A percentile compares a stretch with the other conserved stretches of the same genome.
phyloP scores from a whole-genome alignment of 2,113 vertebrate species.

The Calyptomena viridis region DNA sequence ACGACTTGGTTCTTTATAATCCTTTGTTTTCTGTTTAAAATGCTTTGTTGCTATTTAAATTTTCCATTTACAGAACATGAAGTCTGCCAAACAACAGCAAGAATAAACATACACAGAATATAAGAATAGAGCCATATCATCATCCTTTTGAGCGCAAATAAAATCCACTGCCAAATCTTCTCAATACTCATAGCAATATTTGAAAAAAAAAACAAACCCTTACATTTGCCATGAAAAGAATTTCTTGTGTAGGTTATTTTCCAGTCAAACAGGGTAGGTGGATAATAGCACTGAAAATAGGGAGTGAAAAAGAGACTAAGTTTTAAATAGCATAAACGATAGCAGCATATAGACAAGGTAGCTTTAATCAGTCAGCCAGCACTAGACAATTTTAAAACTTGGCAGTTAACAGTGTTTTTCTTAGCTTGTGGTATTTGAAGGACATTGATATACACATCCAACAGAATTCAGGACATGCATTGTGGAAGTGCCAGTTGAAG shows the following conservation, averaged over 20 bases:
- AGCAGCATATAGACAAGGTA: neutral
- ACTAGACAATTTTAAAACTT: slow-evolving; percentile 22
- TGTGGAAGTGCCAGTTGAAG: neutral
- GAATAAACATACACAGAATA: neutral
- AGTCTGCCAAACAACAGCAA: neutral
- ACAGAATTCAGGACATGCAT: neutral
- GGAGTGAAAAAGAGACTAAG: neutral
- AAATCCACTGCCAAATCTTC: neutral
- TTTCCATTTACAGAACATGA: neutral
- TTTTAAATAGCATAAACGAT: slow-evolving; percentile 26
- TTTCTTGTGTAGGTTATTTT: slow-evolving; percentile 16
- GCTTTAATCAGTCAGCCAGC: slow-evolving; percentile 23
- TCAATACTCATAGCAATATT: neutral
- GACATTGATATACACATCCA: slow-evolving; percentile 41
- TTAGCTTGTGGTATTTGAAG: slow-evolving; percentile 43
- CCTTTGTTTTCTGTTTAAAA: neutral
- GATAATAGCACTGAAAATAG: neutral
- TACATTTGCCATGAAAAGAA: neutral
- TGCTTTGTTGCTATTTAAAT: neutral
- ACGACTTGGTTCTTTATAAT: neutral
- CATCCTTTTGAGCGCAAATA: neutral
- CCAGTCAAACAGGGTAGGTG: neutral
- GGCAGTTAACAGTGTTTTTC: slow-evolving; percentile 1
- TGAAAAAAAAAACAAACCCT: neutral
- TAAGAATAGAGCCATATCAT: neutral